These are phyloP conservation scores for Aramus guarauna DNA, from an alignment of 2,113 vertebrate species.

Conservation along the genomic window DNA sequence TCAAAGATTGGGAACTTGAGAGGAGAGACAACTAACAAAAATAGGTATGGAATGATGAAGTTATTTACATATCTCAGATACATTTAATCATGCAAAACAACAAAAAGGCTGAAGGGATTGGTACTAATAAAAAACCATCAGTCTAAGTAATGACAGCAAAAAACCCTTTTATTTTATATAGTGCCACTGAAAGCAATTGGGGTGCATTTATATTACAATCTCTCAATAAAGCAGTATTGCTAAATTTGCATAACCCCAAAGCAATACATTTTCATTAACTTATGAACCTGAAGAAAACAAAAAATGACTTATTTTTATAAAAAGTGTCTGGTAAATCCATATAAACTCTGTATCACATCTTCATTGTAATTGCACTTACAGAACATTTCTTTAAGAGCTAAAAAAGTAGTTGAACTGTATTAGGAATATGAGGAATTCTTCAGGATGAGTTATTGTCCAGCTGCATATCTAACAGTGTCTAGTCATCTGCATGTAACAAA, in stretches of 20 bases:
- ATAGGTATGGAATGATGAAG: neutral
- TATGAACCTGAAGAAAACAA: neutral
- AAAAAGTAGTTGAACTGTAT: neutral
- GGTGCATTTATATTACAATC: neutral
- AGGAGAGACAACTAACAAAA: neutral
- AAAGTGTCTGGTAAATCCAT: neutral
- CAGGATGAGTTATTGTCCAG: neutral
- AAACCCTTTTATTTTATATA: neutral
- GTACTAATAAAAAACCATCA: neutral
- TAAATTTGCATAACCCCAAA: neutral
- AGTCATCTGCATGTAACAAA: neutral
- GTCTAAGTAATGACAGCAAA: neutral
- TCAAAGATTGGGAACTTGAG: conserved; percentile 7
- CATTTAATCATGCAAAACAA: neutral
- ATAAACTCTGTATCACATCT: neutral
- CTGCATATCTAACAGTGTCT: neutral
- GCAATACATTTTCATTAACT: neutral
- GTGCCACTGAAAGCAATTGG: neutral
- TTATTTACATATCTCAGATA: neutral
- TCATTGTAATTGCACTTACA: neutral
- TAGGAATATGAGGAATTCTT: neutral
- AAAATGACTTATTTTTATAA: neutral
- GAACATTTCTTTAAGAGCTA: neutral
- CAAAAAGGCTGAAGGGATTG: neutral
- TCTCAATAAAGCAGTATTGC: neutral